phyloP scores from a whole-genome alignment of 2,888 invertebrate genomes.

The Tiliacea aurago region DNA sequence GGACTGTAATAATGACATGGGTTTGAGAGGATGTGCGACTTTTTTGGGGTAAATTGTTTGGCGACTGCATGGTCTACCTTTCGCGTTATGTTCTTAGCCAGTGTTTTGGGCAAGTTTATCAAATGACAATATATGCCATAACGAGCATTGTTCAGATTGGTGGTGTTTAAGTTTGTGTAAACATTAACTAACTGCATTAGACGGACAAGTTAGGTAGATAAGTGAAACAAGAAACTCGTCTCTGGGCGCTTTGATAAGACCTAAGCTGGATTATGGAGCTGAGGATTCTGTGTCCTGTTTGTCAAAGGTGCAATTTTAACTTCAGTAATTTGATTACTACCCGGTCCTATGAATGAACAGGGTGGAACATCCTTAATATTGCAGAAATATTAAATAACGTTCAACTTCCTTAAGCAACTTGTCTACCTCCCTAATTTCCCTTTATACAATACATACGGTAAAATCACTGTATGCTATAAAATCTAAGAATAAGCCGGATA shows the following conservation, averaged over 20 bases:
- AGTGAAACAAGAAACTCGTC: slow-evolving; percentile 11
- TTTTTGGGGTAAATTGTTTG: too few species aligned
- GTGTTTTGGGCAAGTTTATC: background rate
- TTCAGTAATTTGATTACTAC: background rate
- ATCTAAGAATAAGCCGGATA: slow-evolving; percentile 1
- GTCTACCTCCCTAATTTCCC: slow-evolving; percentile 2
- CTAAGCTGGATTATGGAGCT: background rate
- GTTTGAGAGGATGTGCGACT: too few species aligned
- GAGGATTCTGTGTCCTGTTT: background rate
- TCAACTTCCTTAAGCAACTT: background rate
- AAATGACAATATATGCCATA: background rate
- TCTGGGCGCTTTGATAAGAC: background rate
- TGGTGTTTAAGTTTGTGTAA: background rate
- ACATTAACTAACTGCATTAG: background rate
- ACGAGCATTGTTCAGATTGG: background rate
- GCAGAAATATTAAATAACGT: background rate
- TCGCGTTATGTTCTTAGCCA: background rate
- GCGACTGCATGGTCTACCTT: background rate
- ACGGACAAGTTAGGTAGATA: background rate
- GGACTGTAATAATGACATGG: background rate
- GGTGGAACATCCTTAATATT: background rate
- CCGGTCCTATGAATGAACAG: background rate
- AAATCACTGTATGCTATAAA: background rate
- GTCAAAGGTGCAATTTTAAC: background rate
- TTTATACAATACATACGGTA: background rate